These are phyloP conservation scores for Oedothorax gibbosus DNA, from an alignment of 1,140 invertebrate species.

Conservation along the genomic window DNA sequence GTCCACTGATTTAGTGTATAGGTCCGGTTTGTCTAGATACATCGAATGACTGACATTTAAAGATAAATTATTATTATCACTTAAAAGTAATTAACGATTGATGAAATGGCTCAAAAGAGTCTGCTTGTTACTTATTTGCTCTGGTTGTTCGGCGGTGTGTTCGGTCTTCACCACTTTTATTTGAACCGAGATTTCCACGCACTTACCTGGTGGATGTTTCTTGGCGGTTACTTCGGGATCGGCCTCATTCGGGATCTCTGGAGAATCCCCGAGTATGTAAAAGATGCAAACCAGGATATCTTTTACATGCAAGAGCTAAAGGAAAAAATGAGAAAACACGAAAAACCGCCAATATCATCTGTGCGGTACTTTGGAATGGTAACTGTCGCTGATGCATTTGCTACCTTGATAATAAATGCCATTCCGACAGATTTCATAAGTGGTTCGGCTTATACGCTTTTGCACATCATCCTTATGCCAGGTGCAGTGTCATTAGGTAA, in stretches of 20 bases:
- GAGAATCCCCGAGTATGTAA: conserved; percentile 86
- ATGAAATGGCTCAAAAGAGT: conserved; percentile 72
- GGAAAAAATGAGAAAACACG: conserved; percentile 74
- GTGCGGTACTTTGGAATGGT: conserved; percentile 82
- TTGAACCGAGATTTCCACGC: conserved; percentile 89
- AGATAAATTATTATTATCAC: too few relatives aligned
- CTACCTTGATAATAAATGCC: conserved; percentile 78
- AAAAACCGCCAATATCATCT: conserved; percentile 82
- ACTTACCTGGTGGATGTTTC: conserved; percentile 86
- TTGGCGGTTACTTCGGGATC: conserved; percentile 86
- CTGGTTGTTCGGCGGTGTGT: conserved; percentile 87
- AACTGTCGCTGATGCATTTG: conserved; percentile 83
- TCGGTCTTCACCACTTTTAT: conserved; percentile 93
- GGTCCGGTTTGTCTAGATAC: too few relatives aligned
- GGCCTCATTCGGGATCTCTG: conserved; percentile 90
- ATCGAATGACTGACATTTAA: too few relatives aligned
- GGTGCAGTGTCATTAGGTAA: conserved; percentile 55
- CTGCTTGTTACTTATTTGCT: conserved; percentile 81
- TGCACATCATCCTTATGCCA: conserved; percentile 17
- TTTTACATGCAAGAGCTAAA: conserved; percentile 77
- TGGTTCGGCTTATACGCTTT: background rate
- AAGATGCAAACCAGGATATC: conserved; percentile 85
- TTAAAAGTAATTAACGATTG: too few relatives aligned
- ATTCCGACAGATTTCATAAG: conserved; percentile 75
- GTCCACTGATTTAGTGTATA: too few relatives aligned